Evolutionary conservation across 2,888 invertebrate genomes (phyloP).

Genomic region (Caenorhabditis virilis): DNA sequence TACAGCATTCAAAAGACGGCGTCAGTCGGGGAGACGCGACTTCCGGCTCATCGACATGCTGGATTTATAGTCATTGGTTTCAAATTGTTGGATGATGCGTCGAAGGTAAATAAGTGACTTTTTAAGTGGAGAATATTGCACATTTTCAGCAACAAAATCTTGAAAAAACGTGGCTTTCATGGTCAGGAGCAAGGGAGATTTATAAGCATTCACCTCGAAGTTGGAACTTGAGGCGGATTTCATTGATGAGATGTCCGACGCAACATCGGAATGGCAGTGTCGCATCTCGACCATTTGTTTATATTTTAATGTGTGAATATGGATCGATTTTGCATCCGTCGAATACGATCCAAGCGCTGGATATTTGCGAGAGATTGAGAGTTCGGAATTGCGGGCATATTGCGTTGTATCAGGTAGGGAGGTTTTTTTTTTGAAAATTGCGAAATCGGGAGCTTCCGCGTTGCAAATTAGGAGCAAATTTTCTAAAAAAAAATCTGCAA

Average conservation of each 20-base stretch:
- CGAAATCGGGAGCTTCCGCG: no score
- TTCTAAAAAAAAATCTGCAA: no score
- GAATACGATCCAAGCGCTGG: constrained; percentile 63
- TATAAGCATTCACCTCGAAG: constrained; percentile 65
- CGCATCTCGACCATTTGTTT: constrained; percentile 57
- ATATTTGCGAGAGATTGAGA: constrained; percentile 65
- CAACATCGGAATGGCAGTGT: constrained; percentile 25
- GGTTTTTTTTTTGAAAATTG: constrained; percentile 3
- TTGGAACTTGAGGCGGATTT: constrained; percentile 63
- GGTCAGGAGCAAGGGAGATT: constrained; percentile 67
- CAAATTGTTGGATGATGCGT: constrained; percentile 58
- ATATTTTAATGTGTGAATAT: constrained; percentile 66
- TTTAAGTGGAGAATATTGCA: no score
- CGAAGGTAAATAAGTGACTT: no score
- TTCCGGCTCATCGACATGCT: constrained; percentile 57
- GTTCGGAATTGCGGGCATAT: constrained; percentile 66
- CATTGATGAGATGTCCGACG: constrained; percentile 51
- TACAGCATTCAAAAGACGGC: constrained; percentile 58
- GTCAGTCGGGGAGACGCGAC: constrained; percentile 38
- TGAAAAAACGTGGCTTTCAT: constrained; percentile 63
- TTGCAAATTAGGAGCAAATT: no score
- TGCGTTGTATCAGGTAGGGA: constrained; percentile 61
- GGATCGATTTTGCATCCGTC: constrained; percentile 64
- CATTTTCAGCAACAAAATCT: constrained; percentile 44
- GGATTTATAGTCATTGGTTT: constrained; percentile 65